A percentile compares a stretch with the other conserved stretches of the same genome.
Evolutionary conservation across 2,113 vertebrate genomes (phyloP).

Genomic region (Hippocampus barbouri): DNA sequence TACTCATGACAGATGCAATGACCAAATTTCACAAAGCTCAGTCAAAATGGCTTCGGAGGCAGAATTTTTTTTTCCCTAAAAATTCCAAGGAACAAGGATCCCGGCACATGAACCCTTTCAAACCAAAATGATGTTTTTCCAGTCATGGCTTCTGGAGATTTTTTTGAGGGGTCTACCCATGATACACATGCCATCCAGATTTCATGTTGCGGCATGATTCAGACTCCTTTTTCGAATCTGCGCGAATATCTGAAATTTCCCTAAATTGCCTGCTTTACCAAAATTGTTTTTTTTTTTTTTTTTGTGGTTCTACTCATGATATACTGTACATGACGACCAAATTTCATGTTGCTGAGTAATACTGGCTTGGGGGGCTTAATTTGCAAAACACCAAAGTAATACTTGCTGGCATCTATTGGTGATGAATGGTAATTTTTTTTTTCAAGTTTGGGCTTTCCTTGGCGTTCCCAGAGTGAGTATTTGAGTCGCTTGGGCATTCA

Average conservation of each 20-base stretch:
- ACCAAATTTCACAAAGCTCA: background rate
- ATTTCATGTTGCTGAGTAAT: background rate
- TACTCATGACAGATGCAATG: background rate
- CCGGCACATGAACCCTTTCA: too few relatives aligned
- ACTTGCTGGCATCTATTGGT: background rate
- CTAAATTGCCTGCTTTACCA: too few relatives aligned
- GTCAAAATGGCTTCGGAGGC: background rate
- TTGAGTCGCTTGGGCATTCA: slow-evolving; percentile 7
- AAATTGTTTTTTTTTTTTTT: background rate
- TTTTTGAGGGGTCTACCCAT: background rate
- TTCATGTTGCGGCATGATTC: background rate
- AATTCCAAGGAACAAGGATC: background rate
- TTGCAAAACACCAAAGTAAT: background rate
- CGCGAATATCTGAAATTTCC: too few relatives aligned
- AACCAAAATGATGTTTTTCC: background rate
- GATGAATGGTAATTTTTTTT: background rate
- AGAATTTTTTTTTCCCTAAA: too few relatives aligned
- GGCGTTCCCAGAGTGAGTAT: background rate
- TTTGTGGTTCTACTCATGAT: background rate
- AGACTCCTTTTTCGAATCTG: too few relatives aligned
- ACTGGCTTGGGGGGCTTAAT: background rate
- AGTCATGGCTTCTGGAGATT: background rate
- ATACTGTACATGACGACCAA: background rate
- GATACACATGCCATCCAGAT: background rate
- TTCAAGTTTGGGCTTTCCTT: background rate